Percentiles rank a stretch among this genome's conserved stretches.
Evolutionary conservation across 2,113 vertebrate genomes (phyloP).

Genomic region (Grallaria varia): DNA sequence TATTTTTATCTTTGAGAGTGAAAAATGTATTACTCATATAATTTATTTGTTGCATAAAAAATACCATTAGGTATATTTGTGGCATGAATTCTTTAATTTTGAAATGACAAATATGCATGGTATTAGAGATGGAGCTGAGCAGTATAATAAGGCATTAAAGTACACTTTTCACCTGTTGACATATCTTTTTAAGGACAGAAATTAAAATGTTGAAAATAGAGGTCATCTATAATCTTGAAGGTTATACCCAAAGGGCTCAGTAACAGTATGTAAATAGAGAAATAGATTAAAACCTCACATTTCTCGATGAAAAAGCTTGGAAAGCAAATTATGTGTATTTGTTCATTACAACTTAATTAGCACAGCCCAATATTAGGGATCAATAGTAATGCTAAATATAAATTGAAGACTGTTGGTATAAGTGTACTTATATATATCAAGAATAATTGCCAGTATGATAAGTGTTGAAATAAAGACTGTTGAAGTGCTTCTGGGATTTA

Average conservation of each 20-base stretch:
- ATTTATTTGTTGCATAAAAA: background rate
- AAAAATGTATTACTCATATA: background rate
- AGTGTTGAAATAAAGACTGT: background rate
- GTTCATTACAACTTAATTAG: conserved; percentile 17
- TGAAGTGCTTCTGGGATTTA: background rate
- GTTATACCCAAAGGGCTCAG: conserved; percentile 12
- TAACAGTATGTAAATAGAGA: background rate
- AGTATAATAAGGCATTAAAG: conserved; percentile 21
- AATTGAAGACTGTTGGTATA: background rate
- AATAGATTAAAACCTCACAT: background rate
- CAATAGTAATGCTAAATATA: background rate
- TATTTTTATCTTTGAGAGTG: background rate
- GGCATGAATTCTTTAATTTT: background rate
- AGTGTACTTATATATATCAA: background rate
- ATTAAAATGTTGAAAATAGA: conserved; percentile 10
- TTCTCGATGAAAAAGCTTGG: background rate
- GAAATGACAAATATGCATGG: background rate
- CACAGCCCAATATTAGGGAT: background rate
- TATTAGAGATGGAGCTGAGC: background rate
- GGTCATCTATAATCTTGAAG: conserved; percentile 37
- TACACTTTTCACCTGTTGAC: conserved; percentile 8
- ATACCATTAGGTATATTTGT: background rate
- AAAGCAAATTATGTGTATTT: background rate
- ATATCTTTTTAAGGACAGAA: conserved; percentile 6
- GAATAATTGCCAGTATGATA: background rate